Evolutionary conservation across 2,888 invertebrate species (phyloP).

Genomic region (Scaptomyza polygonia): DNA sequence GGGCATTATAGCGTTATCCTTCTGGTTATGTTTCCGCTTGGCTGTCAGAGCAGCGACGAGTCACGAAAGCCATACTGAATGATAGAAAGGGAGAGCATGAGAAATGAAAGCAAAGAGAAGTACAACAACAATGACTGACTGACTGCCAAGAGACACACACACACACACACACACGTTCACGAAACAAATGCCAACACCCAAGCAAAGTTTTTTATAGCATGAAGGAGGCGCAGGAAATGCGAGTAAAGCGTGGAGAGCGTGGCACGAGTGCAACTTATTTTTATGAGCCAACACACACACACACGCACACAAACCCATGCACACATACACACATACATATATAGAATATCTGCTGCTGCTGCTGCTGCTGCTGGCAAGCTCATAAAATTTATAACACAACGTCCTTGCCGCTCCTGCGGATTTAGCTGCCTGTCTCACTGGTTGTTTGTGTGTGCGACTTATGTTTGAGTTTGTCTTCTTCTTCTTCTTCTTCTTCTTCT

Average conservation of each 20-base stretch:
- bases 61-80: conserved; percentile 2
- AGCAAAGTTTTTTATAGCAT: conserved; percentile 69
- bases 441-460: conserved; percentile 36
- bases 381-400: conserved; percentile 82
- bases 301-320: conserved; percentile 37
- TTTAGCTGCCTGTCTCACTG: conserved; percentile 46
- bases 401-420: conserved; percentile 79
- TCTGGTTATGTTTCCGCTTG: conserved; percentile 84
- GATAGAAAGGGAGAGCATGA: conserved; percentile 10
- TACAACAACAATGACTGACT: conserved; percentile 77
- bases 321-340: conserved; percentile 27
- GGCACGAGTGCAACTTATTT: conserved; percentile 81
- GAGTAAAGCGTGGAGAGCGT: conserved; percentile 62
- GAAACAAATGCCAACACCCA: conserved; percentile 68
- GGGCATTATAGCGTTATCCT: conserved; percentile 84
- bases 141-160: conserved; percentile 72
- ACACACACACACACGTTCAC: conserved; percentile 18
- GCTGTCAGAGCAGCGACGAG: conserved; percentile 64
- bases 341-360: conserved; percentile 38
- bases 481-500: conserved; percentile 12
- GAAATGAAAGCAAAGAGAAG: conserved; percentile 20
- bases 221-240: conserved; percentile 38
- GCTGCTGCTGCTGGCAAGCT: conserved; percentile 71
- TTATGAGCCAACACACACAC: conserved; percentile 69
- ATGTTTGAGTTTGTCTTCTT: conserved; percentile 36